These are phyloP conservation scores for Ecliptopera silaceata DNA, from an alignment of 2,888 invertebrate genomes.

Conservation along the genomic window DNA sequence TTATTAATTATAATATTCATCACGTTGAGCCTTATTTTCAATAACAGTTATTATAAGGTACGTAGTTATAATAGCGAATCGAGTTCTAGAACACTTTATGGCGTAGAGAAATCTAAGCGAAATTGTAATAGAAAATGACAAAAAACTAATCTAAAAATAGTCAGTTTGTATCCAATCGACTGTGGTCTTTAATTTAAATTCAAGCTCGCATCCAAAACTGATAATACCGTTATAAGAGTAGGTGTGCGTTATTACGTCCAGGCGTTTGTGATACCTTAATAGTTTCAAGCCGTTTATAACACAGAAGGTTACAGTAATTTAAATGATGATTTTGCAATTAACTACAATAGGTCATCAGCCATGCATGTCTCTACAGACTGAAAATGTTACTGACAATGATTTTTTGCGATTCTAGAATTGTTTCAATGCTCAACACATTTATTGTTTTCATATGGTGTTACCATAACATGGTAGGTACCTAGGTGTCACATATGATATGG, in stretches of 20 bases:
- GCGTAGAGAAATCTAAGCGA: too few relatives aligned
- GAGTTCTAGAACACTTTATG: too few relatives aligned
- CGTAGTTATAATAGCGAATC: too few relatives aligned
- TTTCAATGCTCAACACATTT: too few relatives aligned
- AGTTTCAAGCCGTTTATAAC: constrained; percentile 8
- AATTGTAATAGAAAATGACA: too few relatives aligned
- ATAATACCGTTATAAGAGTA: constrained; percentile 21
- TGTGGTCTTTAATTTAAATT: background rate
- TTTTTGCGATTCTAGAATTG: too few relatives aligned
- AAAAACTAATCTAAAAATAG: background rate
- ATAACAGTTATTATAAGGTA: too few relatives aligned
- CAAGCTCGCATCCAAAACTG: constrained; percentile 3
- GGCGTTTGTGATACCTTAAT: constrained; percentile 6
- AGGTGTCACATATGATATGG: too few relatives aligned
- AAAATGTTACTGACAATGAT: background rate
- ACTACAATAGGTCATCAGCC: background rate
- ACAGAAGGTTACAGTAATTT: constrained; percentile 16
- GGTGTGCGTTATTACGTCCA: constrained; percentile 16
- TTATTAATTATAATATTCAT: too few relatives aligned
- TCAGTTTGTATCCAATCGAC: background rate
- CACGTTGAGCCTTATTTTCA: too few relatives aligned
- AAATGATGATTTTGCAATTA: constrained; percentile 3
- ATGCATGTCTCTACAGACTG: background rate
- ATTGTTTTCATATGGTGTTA: too few relatives aligned
- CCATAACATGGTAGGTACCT: too few relatives aligned